Evolutionary conservation across 1,140 invertebrate species (phyloP), one percentile per base, ranked within the genome.

Genomic region (Propsilocerus akamusi): DNA sequence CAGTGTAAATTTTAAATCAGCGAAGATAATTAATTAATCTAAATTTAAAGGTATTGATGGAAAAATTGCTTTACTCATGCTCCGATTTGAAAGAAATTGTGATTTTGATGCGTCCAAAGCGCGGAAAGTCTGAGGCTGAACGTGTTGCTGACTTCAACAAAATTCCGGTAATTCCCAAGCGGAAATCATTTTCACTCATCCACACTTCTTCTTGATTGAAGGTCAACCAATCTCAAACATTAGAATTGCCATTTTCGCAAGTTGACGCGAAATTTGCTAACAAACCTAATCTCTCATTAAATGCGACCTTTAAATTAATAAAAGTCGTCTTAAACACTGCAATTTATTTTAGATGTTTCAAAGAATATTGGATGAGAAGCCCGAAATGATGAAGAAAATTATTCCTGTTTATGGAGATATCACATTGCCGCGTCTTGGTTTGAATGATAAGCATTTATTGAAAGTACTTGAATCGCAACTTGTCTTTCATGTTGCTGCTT

Each of bases 401-500:
- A 53, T 69, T 0, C 67, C 75, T 0, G 63, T 89, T 0, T 55
- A 68, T 28, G 83, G 83, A 2, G 83, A 91, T 57, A 73, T 86
- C 52, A 64, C 70, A 24, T 53, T 75, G 25, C 71, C 75, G 0
- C 73, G 75, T 0, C 58, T 86, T 4, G 82, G 88, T 2, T 58
- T 86, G 5, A 72, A 67, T n/a, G 60, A 70, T 0, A 63, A 69
- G 1, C 63, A 70, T 11, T 56, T 70, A 2, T 56, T 74, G 49
- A 49, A 62, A 48, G 68, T 97, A 8, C 65, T 70, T 25, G 67
- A 80, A 4, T 75, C 34, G 10, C 14, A 41, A 3, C 34, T 41
- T 41, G 75, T 93, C 0, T 89, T 91, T 60, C 87, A 93, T 60
- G 80, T 79, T 20, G 88, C 86, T 0, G 89, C 89, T 0, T 90